Percentiles rank a stretch among this genome's conserved stretches.
phyloP scores from a whole-genome alignment of 2,113 vertebrate species.

The Elaphurus davidianus region DNA sequence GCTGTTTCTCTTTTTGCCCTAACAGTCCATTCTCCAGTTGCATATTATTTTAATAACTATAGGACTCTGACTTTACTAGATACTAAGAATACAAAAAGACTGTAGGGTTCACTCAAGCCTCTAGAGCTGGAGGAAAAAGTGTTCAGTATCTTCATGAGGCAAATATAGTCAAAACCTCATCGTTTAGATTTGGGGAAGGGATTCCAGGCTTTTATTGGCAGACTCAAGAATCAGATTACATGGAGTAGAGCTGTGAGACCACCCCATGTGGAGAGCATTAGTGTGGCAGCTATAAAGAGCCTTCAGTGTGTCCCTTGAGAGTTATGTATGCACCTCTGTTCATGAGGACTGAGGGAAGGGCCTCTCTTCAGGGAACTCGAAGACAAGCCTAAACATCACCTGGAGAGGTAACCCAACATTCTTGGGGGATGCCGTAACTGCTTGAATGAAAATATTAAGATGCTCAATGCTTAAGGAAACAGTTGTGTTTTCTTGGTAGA shows the following conservation, averaged over 20 bases:
- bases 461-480: neutral
- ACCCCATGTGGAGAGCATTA: neutral
- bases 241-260: neutral
- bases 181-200: neutral
- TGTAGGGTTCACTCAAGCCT: neutral
- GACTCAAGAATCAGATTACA: neutral
- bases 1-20: neutral
- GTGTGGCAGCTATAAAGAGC: neutral
- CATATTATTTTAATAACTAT: neutral
- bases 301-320: neutral
- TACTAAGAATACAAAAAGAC: neutral
- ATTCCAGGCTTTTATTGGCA: neutral
- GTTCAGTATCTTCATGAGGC: neutral
- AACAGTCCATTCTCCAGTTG: neutral
- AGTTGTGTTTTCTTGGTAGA: neutral
- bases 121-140: neutral
- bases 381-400: neutral
- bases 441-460: neutral
- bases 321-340: neutral
- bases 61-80: neutral
- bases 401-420: neutral
- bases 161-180: neutral
- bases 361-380: neutral
- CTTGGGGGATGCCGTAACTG: neutral
- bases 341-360: neutral